phyloP scores from a whole-genome alignment of 2,888 invertebrate genomes.

The Campoplex capitator region DNA sequence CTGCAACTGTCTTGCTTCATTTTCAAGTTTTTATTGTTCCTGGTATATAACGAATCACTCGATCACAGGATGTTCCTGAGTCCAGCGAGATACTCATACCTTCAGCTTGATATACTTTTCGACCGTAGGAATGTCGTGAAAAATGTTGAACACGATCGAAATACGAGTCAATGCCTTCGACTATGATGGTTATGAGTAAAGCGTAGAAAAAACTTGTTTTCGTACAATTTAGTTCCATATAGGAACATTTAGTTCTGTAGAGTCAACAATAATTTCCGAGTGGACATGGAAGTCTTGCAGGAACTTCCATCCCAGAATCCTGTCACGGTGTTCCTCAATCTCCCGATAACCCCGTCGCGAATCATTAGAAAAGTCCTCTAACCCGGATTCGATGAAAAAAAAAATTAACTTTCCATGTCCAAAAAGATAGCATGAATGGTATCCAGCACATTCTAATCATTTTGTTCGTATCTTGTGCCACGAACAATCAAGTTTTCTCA shows the following conservation, averaged over 20 bases:
- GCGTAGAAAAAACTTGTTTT: background rate
- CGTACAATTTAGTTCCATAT: no score
- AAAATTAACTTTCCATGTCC: no score
- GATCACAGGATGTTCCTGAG: constrained; percentile 14
- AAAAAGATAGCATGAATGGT: no score
- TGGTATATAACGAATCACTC: background rate
- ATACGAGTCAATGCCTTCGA: background rate
- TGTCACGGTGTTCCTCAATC: no score
- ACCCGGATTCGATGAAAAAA: no score
- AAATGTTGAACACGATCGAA: background rate
- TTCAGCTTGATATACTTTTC: constrained; percentile 30
- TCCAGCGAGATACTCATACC: constrained; percentile 43
- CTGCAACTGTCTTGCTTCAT: background rate
- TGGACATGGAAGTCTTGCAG: no score
- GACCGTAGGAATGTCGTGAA: background rate
- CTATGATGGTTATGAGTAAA: background rate
- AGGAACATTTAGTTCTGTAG: background rate
- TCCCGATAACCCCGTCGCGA: background rate
- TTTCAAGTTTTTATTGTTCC: background rate
- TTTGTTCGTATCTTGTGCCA: no score
- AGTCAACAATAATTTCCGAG: no score
- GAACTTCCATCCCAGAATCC: no score
- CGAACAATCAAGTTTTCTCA: no score
- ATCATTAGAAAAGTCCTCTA: no score
- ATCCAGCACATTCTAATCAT: no score